Evolutionary conservation across 1,140 invertebrate species (phyloP).

Genomic region (Phthorimaea operculella): DNA sequence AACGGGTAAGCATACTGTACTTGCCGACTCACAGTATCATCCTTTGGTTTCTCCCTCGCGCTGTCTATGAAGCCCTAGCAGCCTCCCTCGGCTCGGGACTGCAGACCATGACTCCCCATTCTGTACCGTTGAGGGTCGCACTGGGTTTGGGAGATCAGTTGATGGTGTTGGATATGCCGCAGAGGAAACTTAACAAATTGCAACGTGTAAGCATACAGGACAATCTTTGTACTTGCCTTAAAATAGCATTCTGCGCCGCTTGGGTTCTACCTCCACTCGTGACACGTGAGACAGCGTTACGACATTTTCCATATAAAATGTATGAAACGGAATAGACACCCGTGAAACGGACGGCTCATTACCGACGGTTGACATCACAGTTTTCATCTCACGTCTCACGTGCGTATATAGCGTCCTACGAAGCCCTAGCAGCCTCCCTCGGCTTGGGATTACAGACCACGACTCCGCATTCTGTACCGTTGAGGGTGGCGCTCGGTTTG

Average conservation of each 20-base stretch:
- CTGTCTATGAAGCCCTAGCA: constrained; percentile 40
- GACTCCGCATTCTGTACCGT: constrained; percentile 28
- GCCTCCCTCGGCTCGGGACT: constrained; percentile 45
- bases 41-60: no score
- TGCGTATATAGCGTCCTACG: no score
- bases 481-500: constrained; percentile 41
- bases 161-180: constrained; percentile 10
- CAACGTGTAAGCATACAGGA: constrained; percentile 27
- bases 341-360: no score
- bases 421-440: constrained; percentile 37
- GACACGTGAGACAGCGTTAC: no score
- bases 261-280: no score
- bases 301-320: no score
- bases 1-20: no score
- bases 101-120: constrained; percentile 35
- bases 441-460: constrained; percentile 45
- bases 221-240: neutral
- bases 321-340: no score
- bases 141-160: constrained; percentile 27
- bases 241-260: no score
- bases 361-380: no score
- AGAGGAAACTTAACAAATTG: constrained; percentile 30
- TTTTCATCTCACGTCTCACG: no score
- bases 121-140: constrained; percentile 33
- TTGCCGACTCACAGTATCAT: no score